These are phyloP conservation scores for Mesodorylaimus sp. DNA, from an alignment of 2,888 invertebrate species.

Conservation along the genomic window DNA sequence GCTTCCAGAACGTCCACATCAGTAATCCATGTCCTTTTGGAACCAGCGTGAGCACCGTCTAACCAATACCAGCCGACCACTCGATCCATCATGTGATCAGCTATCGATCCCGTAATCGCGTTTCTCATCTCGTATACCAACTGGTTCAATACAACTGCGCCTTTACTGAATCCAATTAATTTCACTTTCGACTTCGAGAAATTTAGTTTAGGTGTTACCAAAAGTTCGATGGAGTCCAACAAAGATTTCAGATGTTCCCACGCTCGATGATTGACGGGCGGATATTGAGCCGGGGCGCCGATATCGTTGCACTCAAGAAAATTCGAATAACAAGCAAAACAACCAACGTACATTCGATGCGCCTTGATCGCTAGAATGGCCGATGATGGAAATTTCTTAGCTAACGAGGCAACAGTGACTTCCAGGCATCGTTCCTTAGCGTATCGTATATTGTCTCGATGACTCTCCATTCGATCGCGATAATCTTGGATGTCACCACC, in stretches of 20 bases:
- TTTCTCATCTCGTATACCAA: conserved; percentile 59
- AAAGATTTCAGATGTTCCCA: conserved; percentile 50
- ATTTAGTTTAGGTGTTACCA: too few relatives aligned
- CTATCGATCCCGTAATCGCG: conserved; percentile 13
- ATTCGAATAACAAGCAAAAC: conserved; percentile 69
- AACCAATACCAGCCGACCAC: conserved; percentile 67
- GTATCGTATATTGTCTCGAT: conserved; percentile 54
- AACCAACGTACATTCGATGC: conserved; percentile 56
- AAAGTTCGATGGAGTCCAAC: neutral
- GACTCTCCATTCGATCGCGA: conserved; percentile 57
- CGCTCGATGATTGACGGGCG: conserved; percentile 50
- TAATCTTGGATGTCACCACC: conserved; percentile 46
- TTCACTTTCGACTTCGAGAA: conserved; percentile 31
- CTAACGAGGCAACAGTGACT: conserved; percentile 49
- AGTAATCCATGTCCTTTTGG: conserved; percentile 69
- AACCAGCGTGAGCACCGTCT: conserved; percentile 75
- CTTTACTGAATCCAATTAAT: conserved; percentile 72
- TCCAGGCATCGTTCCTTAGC: conserved; percentile 57
- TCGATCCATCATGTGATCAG: conserved; percentile 30
- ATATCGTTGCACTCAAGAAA: conserved; percentile 57
- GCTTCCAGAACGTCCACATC: conserved; percentile 52
- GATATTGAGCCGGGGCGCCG: conserved; percentile 61
- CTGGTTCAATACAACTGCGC: conserved; percentile 78
- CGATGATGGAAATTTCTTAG: conserved; percentile 44
- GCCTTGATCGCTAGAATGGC: neutral